Evolutionary conservation across 2,113 vertebrate species (phyloP), one percentile per base, ranked within the genome.

Genomic region (Cyanoliseus patagonus): DNA sequence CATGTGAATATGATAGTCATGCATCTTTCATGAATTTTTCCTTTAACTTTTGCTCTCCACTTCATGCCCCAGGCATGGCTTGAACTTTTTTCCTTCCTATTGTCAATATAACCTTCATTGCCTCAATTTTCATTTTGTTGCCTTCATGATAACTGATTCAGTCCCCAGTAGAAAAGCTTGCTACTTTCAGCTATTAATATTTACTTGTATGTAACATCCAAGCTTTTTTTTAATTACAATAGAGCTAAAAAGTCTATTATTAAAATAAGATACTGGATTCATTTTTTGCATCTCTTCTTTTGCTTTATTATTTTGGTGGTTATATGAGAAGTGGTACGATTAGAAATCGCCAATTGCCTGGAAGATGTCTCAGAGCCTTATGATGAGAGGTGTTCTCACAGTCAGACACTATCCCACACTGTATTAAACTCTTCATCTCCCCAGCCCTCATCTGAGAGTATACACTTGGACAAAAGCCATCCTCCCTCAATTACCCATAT

Each of bases 1-100:
- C 88, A 73, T 57, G n/a, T 41, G 90, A 90, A 88, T 83, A 85
- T 92, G 62, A 87, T 94, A 79, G 63, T 52, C 52, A 79, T 95
- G 63, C 52, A 95, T 88, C 87, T 96, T 91, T 95, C 82, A 94
- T 79, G 23, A 80, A 14, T 95, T 95, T 92, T 91, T 85, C 42
- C 82, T 90, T 83, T 80, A 75, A 74, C 49, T 95, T 86, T 83
- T 83, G 33, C 53, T 94, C 82, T 85, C 70, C 2, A 1, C 79
- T 95, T 85, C n/a, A 15, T 90, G 78, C 53, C 59, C 28, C 41
- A 91, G 84, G 72, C 92, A 83, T 80, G 44, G 41, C 37, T 92
- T 90, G 82, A 90, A 80, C 87, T 87, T 95, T 67, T 93, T 95
- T 92, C 46, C 61, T 63, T 90, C 31, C 27, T 44, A 11, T 41